Conservation (phyloP, 2,113 vertebrate species). For the Hypocryptadius cinnamomeus region DNA sequence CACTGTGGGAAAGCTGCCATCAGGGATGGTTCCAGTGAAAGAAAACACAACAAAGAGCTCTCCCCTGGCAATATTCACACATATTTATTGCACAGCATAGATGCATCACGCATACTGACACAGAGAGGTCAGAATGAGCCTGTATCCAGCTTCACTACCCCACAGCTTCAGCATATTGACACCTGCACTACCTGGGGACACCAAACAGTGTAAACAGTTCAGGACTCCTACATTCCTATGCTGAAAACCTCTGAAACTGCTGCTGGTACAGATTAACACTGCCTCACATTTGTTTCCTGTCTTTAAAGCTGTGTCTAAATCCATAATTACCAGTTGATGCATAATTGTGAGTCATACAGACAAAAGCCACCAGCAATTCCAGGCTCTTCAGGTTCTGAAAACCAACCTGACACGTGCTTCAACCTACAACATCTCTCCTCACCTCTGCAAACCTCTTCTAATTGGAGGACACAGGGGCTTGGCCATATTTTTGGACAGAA, state of each 20-base stretch:
- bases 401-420: accelerated
- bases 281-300: neutral
- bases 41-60: neutral
- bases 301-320: neutral
- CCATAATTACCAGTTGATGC: neutral
- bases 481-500: neutral
- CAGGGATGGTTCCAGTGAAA: neutral
- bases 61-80: neutral
- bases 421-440: neutral
- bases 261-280: neutral
- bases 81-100: neutral
- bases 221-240: neutral
- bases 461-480: neutral
- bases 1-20: neutral
- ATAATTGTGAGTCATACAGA: neutral
- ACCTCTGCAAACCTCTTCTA: neutral
- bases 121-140: neutral
- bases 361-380: neutral
- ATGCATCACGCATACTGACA: neutral
- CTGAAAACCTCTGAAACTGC: neutral
- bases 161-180: neutral
- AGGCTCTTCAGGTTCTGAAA: neutral
- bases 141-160: too few species aligned
- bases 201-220: neutral
- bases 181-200: neutral